These are phyloP conservation scores for Myotis brandtii DNA, from an alignment of 2,113 vertebrate genomes.

Conservation along the genomic window DNA sequence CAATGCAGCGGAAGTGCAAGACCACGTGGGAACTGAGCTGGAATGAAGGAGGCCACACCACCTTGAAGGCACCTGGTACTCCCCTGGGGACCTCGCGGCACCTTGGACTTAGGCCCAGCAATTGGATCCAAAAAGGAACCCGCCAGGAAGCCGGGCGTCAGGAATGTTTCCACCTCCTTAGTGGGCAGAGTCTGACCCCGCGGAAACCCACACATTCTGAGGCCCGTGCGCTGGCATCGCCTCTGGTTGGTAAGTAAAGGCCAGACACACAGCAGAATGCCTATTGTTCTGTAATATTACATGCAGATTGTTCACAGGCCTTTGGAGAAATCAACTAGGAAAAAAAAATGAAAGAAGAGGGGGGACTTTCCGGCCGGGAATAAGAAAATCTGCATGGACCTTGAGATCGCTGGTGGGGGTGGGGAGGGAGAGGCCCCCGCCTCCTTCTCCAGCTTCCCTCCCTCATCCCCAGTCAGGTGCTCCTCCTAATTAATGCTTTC, in stretches of 20 bases:
- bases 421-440: neutral
- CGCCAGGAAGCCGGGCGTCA: neutral
- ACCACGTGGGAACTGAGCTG: neutral
- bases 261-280: neutral
- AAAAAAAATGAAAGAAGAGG: neutral
- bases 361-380: neutral
- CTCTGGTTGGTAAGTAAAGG: constrained; percentile 3
- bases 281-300: neutral
- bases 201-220: neutral
- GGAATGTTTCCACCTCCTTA: neutral
- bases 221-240: neutral
- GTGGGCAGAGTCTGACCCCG: neutral
- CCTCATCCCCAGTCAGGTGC: neutral
- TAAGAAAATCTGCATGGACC: neutral
- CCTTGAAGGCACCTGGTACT: neutral
- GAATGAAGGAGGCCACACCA: neutral
- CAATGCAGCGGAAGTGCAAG: neutral
- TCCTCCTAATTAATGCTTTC: neutral
- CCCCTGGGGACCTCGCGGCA: neutral
- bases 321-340: constrained; percentile 4
- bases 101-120: neutral
- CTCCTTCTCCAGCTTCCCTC: neutral
- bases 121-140: neutral
- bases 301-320: neutral
- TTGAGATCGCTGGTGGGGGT: neutral